phyloP scores from a whole-genome alignment of 2,113 vertebrate species.

The Syrmaticus mikado region DNA sequence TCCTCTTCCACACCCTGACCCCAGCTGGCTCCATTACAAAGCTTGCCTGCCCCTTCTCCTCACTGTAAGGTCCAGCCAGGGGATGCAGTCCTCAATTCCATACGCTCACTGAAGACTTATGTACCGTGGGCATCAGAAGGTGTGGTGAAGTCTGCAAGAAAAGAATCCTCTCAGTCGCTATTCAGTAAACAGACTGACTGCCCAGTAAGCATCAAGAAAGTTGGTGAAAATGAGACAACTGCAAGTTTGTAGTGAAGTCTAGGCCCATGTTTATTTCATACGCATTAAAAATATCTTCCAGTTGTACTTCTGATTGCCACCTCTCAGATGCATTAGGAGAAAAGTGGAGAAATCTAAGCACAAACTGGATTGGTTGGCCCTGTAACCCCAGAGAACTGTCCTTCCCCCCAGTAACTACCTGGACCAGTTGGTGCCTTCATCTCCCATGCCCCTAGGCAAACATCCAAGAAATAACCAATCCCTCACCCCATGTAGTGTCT shows the following conservation, averaged over 20 bases:
- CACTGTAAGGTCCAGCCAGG: background rate
- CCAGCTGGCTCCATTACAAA: background rate
- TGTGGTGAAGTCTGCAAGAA: background rate
- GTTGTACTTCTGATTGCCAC: background rate
- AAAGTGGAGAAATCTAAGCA: background rate
- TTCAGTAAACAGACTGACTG: background rate
- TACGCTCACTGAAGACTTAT: background rate
- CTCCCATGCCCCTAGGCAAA: background rate
- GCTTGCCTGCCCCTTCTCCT: background rate
- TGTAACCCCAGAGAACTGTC: background rate
- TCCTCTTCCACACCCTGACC: accelerated
- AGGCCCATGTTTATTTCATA: background rate
- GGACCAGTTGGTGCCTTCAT: background rate
- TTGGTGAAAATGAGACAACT: background rate
- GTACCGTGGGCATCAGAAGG: background rate
- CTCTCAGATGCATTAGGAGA: background rate
- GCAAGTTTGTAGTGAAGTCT: background rate
- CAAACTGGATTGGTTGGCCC: background rate
- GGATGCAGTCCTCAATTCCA: background rate
- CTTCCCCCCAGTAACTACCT: background rate
- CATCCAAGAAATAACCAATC: background rate
- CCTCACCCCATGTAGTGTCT: background rate
- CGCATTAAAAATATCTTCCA: background rate
- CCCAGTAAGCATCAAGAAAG: background rate
- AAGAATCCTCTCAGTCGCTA: background rate